Evolutionary conservation across 2,797 vertebrate genomes (phyloP), one percentile per base, ranked within the genome.

Genomic region (Macroramphosus scolopax): DNA sequence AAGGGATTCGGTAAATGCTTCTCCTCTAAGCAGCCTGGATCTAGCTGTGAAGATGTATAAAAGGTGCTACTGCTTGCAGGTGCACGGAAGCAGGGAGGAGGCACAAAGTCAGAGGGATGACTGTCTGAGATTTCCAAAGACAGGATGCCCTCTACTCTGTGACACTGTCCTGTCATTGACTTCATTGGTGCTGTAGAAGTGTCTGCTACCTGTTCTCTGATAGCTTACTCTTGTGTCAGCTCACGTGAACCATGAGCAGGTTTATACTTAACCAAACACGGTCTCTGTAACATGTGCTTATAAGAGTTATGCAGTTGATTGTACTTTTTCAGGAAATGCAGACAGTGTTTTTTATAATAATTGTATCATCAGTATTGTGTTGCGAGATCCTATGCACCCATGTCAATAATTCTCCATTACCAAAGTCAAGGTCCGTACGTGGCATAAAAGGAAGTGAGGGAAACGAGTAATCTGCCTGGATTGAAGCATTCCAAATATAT

Each of bases 361-460:
- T 39, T 64, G 35, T 53, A 13, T 81, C 61, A 51, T 83, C 82
- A 85, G 80, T 86, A 76, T 87, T 87, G 58, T 81, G 34, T 51
- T 41, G 49, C 63, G 20, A 65, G 49, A 37, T 51, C 45, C 63
- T 80, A 72, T 83, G 68, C 74, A 83, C 53, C 71, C 57, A 62
- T 15, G 16, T 57, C 63, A 51, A 56, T 18, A 62, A 14, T 34
- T 34, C 31, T 58, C 68, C 75, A 50, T 80, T 72, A 86, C 87
- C 87, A 89, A 89, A 89, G 85, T 71, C 65, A 30, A 71, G 63
- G 67, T 60, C 64, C 59, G 48, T 12, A 28, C 38, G 59, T 36
- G 65, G 73, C 60, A 58, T 53, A 58, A 69, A 64, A 82, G 81
- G 77, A 85, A 81, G 81, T 75, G 82, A 90, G 80, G 84, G 85